Base-by-base conservation (phyloP, 2,888 invertebrate genomes). In the Elegia similella region DNA sequence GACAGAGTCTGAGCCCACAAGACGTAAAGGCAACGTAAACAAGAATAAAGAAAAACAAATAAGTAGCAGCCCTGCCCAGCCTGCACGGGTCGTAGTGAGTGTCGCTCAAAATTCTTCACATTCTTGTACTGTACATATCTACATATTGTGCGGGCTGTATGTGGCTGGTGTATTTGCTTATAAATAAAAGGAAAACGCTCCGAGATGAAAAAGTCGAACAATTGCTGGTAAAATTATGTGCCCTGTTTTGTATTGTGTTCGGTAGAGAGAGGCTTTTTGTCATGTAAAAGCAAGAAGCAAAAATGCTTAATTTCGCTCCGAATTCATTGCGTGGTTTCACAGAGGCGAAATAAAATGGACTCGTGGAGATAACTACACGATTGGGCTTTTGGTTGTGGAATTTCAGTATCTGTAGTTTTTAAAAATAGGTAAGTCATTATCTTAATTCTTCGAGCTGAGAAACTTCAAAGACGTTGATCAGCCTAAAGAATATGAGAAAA, bases 81-180 rank as follows among this genome's bases (percentile, higher is more conserved):
- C 34, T 34, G 10, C 50, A 12, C 34, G 44, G 46, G 17, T 30
- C 44, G 44, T 16, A 55, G 32, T 44, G 34, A 56, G 48, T 48
- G 56, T 48, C 56, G 56, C 56, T 56, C 56, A 48, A 56, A 55
- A 56, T 56, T 56, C 55, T 42, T 15, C 29, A 47, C 48, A 56
- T 42, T 16, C 48, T n/a, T n/a, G 48, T 15, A 23, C 55, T 42
- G n/a, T n/a, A n/a, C n/a, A n/a, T n/a, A n/a, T 55, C 38, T 43
- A 29, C 30, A 43, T 54, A 50, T 50, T 38, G 50, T 50, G 8
- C 17, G 32, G 30, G 47, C 16, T 38, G 50, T 44, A 43, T 55
- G 54, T 55, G 44, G 42, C 46, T 47, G 23, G 48, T 42, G 30
- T 50, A 56, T 56, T 56, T 56, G 56, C 48, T 48, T 56, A 48